These are phyloP conservation scores for Chaetodon trifascialis DNA, from an alignment of 2,113 vertebrate genomes.

Conservation along the genomic window DNA sequence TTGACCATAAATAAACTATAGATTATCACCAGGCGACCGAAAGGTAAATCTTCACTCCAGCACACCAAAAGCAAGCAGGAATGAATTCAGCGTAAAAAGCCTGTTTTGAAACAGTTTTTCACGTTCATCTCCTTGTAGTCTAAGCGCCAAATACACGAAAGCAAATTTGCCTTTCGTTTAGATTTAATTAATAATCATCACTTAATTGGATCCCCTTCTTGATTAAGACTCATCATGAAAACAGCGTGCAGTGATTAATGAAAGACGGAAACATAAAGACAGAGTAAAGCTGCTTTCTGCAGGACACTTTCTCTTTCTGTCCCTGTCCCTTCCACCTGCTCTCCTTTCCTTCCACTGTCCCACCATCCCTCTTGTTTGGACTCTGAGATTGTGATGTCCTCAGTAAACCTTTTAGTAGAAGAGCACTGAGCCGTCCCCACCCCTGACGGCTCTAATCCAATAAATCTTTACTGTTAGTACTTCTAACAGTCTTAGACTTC, in stretches of 20 bases:
- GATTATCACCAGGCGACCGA: background rate
- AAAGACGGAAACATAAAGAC: background rate
- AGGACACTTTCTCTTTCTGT: background rate
- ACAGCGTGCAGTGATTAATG: background rate
- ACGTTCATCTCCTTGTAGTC: background rate
- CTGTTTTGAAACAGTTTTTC: background rate
- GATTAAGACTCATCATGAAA: background rate
- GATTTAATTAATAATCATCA: background rate
- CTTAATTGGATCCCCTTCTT: background rate
- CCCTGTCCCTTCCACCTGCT: background rate
- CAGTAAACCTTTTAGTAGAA: slow-evolving; percentile 37
- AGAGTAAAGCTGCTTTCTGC: background rate
- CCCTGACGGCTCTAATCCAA: slow-evolving; percentile 16
- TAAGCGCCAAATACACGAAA: too few relatives aligned
- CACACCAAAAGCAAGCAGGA: background rate
- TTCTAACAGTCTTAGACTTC: slow-evolving; percentile 25
- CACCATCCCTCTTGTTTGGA: background rate
- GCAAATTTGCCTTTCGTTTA: background rate
- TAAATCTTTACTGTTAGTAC: slow-evolving; percentile 25
- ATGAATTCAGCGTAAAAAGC: background rate
- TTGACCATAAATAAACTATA: background rate
- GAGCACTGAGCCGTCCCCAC: slow-evolving; percentile 1
- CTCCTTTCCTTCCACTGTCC: background rate
- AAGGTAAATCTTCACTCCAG: too few relatives aligned
- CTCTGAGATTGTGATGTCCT: slow-evolving; percentile 16